These are phyloP conservation scores for Valencia hispanica DNA, from an alignment of 2,797 vertebrate genomes.

Conservation along the genomic window DNA sequence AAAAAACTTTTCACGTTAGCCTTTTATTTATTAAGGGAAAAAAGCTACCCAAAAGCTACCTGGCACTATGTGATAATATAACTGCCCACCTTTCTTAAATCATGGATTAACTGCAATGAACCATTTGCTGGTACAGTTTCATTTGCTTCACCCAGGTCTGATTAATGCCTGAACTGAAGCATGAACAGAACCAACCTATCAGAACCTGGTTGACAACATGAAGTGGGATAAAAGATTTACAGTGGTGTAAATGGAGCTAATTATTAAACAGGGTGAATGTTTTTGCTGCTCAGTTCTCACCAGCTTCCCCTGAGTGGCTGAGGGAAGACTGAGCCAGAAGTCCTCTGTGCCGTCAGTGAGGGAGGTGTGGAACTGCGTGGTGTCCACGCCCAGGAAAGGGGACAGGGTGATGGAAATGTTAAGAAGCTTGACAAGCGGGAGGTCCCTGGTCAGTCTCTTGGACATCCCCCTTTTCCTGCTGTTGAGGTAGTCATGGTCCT, in stretches of 20 bases:
- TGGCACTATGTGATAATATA: too few relatives aligned
- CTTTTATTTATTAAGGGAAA: too few relatives aligned
- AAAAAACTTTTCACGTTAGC: too few relatives aligned
- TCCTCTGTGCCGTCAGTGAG: constrained; percentile 77
- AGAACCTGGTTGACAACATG: too few relatives aligned
- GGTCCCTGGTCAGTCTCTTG: constrained; percentile 78
- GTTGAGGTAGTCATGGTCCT: constrained; percentile 82
- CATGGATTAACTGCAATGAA: too few relatives aligned
- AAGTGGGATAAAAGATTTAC: neutral
- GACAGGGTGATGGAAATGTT: constrained; percentile 90
- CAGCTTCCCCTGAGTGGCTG: constrained; percentile 74
- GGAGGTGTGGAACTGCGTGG: constrained; percentile 84
- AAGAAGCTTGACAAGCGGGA: constrained; percentile 80
- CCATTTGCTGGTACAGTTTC: too few relatives aligned
- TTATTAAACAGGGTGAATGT: constrained; percentile 4
- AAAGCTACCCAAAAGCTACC: too few relatives aligned
- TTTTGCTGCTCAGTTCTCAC: constrained; percentile 64
- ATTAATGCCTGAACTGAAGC: too few relatives aligned
- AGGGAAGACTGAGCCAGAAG: constrained; percentile 87
- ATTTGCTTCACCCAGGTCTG: too few relatives aligned
- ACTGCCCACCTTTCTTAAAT: too few relatives aligned
- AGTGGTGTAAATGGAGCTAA: neutral
- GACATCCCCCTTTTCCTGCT: constrained; percentile 75
- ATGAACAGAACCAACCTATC: too few relatives aligned
- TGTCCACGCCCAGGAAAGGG: constrained; percentile 84